Percentiles rank a stretch among this genome's conserved stretches.
Conservation (phyloP, 2,888 invertebrate genomes). For the Ephialtes manifestator region DNA sequence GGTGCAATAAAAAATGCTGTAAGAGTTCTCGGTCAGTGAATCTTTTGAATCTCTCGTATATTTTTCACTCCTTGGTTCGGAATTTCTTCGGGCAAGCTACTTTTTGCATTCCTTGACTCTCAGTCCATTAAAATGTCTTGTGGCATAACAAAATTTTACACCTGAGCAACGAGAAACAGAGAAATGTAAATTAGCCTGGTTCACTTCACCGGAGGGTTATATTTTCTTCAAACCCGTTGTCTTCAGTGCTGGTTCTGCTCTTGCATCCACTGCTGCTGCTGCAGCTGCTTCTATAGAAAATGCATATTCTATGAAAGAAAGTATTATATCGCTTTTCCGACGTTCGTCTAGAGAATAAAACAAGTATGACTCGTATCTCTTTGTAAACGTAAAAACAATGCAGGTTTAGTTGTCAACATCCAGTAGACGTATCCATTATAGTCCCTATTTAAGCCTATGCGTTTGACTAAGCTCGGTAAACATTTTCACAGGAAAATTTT, state of each 20-base stretch:
- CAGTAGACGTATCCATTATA: background rate
- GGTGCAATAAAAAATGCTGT: conserved; percentile 10
- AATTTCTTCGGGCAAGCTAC: background rate
- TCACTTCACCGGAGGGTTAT: conserved; percentile 3
- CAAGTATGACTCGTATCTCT: background rate
- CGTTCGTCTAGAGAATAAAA: background rate
- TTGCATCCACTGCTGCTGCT: background rate
- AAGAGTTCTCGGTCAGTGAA: conserved; percentile 48
- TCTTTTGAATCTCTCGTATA: conserved; percentile 24
- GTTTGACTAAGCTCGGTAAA: background rate
- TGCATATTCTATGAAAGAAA: conserved; percentile 27
- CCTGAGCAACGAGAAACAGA: conserved; percentile 38
- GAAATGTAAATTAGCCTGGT: conserved; percentile 36
- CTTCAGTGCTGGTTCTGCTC: background rate
- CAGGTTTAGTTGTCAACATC: background rate
- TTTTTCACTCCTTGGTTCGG: background rate
- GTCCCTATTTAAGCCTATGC: background rate
- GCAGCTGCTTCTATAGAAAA: conserved; percentile 8
- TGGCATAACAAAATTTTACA: conserved; percentile 29
- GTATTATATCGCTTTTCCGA: conserved; percentile 3
- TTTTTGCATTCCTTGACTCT: background rate
- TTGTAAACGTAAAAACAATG: conserved; percentile 5
- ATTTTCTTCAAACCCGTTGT: conserved; percentile 18
- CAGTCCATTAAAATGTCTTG: conserved; percentile 34
- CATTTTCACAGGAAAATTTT: too few relatives aligned